Conservation (phyloP, 2,113 vertebrate species). For the Pelecanoides urinatrix region DNA sequence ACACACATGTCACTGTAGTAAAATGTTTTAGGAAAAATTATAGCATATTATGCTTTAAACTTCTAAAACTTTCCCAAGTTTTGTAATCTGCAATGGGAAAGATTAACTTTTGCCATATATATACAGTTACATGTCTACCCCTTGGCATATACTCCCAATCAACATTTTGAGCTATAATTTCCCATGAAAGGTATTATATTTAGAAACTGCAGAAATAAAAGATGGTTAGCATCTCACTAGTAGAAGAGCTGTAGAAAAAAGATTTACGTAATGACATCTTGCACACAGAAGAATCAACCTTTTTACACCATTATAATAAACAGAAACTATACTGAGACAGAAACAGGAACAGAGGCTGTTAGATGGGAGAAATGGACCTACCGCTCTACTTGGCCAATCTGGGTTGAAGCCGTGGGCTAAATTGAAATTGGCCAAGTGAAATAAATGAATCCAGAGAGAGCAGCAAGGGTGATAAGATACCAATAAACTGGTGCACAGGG, state of each 20-base stretch:
- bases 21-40: background rate
- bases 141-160: background rate
- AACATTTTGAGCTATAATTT: background rate
- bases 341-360: background rate
- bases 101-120: background rate
- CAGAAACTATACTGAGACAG: background rate
- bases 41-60: rapidly evolving
- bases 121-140: background rate
- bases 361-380: background rate
- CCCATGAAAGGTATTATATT: background rate
- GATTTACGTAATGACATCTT: background rate
- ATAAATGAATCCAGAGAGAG: background rate
- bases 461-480: background rate
- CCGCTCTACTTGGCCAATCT: background rate
- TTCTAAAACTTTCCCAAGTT: background rate
- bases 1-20: background rate
- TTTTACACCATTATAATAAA: background rate
- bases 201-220: background rate
- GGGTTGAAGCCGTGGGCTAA: background rate
- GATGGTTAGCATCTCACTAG: background rate
- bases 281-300: background rate
- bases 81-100: background rate
- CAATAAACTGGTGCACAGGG: too few species aligned
- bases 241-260: background rate
- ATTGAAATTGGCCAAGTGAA: background rate